phyloP scores from a whole-genome alignment of 2,797 vertebrate species.

The Sebastes hubbsi region DNA sequence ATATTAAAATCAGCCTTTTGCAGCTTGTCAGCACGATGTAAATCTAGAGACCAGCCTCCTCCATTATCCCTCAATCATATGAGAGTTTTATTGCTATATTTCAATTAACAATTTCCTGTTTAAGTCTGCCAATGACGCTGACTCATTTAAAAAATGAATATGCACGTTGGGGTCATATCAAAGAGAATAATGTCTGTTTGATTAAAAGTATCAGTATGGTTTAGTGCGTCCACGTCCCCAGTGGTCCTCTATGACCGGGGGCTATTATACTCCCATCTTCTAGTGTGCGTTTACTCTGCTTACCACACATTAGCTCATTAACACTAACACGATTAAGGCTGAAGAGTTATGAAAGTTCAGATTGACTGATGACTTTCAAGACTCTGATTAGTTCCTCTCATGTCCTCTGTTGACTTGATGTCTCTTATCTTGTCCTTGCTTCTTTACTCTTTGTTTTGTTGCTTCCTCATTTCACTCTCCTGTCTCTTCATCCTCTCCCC shows the following conservation, averaged over 20 bases:
- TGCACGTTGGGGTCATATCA: constrained; percentile 29
- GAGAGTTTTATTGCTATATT: background rate
- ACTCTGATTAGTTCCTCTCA: constrained; percentile 38
- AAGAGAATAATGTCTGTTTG: constrained; percentile 63
- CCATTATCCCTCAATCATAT: background rate
- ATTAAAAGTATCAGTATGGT: constrained; percentile 51
- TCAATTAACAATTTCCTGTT: constrained; percentile 1
- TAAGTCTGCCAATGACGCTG: constrained; percentile 14
- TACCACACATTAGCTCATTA: constrained; percentile 56
- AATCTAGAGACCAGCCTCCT: background rate
- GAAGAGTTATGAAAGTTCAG: constrained; percentile 42
- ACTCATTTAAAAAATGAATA: constrained; percentile 18
- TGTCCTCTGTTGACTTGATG: constrained; percentile 23
- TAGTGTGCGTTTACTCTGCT: constrained; percentile 40
- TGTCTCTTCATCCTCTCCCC: background rate
- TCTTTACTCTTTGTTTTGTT: constrained; percentile 7
- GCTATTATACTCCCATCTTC: constrained; percentile 44
- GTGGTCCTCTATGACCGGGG: constrained; percentile 36
- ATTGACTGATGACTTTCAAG: constrained; percentile 51
- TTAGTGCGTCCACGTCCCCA: constrained; percentile 23
- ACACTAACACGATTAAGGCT: constrained; percentile 36
- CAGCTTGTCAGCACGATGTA: constrained; percentile 2
- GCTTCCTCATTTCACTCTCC: background rate
- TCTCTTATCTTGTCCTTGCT: constrained; percentile 22
- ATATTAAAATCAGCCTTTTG: background rate